Conservation (phyloP, 2,888 invertebrate genomes). For the Auanema sp. region DNA sequence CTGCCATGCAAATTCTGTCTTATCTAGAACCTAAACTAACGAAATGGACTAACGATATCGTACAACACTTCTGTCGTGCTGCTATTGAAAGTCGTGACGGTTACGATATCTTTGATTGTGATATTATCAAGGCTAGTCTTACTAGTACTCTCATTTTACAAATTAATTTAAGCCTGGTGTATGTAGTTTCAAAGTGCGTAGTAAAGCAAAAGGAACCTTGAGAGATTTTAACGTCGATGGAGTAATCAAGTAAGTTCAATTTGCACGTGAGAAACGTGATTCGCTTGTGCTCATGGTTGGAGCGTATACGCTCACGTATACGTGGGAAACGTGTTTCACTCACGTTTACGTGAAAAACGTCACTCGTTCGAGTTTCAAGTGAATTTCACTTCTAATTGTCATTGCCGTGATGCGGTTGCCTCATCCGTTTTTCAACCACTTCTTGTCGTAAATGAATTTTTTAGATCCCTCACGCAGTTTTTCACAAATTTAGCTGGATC, state of each 20-base stretch:
- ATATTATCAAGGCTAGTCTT: not conserved
- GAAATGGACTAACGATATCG: constrained; percentile 15
- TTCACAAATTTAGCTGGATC: not conserved
- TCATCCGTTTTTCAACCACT: too few relatives aligned
- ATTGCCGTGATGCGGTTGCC: too few relatives aligned
- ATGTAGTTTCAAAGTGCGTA: not conserved
- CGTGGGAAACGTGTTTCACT: too few relatives aligned
- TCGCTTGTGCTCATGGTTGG: too few relatives aligned
- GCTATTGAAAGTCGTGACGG: constrained; percentile 11
- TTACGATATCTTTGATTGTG: constrained; percentile 5
- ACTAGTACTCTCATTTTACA: not conserved
- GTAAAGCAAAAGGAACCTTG: not conserved
- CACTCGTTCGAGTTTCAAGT: too few relatives aligned
- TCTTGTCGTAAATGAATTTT: too few relatives aligned
- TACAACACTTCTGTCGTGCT: constrained; percentile 12
- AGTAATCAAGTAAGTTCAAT: not conserved
- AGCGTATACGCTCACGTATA: too few relatives aligned
- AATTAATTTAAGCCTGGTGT: not conserved
- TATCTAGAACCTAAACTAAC: not conserved
- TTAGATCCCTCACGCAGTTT: not conserved
- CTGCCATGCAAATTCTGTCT: not conserved
- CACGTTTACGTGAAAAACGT: too few relatives aligned
- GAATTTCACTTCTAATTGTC: too few relatives aligned
- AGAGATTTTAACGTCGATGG: not conserved
- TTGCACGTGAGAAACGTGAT: too few relatives aligned